Evolutionary conservation across 2,113 vertebrate species (phyloP).

Genomic region (Gambusia affinis): DNA sequence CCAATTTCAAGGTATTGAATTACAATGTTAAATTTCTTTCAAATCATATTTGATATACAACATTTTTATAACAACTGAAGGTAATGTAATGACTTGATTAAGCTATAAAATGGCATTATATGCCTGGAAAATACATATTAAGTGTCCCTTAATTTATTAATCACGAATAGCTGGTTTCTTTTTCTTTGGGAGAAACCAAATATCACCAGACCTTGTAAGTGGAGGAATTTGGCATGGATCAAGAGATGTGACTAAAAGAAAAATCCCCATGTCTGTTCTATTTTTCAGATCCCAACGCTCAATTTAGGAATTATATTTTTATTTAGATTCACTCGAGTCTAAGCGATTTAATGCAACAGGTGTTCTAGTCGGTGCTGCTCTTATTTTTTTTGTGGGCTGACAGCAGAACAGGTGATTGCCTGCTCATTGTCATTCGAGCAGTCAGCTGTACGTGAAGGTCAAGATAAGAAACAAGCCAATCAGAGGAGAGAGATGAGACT

Average conservation of each 20-base stretch:
- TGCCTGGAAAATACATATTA: too few species aligned
- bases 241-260: conserved; percentile 5
- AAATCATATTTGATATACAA: too few species aligned
- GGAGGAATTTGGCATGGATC: not conserved
- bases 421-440: conserved; percentile 64
- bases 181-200: not conserved
- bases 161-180: not conserved
- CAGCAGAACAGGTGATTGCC: conserved; percentile 56
- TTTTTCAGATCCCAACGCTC: conserved; percentile 25
- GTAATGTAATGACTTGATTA: too few species aligned
- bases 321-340: conserved; percentile 29
- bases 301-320: conserved; percentile 18
- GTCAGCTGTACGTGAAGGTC: conserved; percentile 71
- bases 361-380: conserved; percentile 22
- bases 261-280: conserved; percentile 27
- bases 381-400: conserved; percentile 35
- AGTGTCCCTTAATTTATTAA: too few species aligned
- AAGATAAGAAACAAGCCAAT: conserved; percentile 72
- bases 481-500: conserved; percentile 61
- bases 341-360: conserved; percentile 57
- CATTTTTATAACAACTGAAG: too few species aligned
- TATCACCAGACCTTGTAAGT: not conserved
- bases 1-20: too few species aligned
- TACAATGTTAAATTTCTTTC: too few species aligned
- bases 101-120: too few species aligned